Conservation (phyloP, 2,888 invertebrate genomes). For the Amphipyra tragopoginis region DNA sequence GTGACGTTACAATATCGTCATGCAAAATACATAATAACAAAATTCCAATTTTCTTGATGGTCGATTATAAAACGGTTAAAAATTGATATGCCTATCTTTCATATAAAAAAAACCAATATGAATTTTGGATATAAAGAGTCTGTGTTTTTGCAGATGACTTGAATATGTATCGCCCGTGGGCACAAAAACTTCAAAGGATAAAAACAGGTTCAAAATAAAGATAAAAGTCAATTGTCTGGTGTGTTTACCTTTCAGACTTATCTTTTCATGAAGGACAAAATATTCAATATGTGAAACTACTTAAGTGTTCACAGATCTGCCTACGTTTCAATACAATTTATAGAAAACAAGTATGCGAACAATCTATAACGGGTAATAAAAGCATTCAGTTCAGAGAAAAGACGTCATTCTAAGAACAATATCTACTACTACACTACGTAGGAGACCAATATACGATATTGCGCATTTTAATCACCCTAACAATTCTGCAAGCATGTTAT, state of each 20-base stretch:
- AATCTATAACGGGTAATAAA: too few relatives aligned
- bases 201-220: constrained; percentile 37
- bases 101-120: constrained; percentile 3
- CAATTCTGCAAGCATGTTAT: too few relatives aligned
- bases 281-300: constrained; percentile 15
- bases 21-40: constrained; percentile 14
- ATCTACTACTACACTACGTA: too few relatives aligned
- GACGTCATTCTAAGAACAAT: too few relatives aligned
- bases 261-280: constrained; percentile 7
- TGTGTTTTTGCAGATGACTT: constrained; percentile 32
- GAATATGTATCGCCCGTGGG: constrained; percentile 17
- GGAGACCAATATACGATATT: too few relatives aligned
- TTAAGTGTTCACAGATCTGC: background rate
- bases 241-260: constrained; percentile 17
- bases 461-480: too few relatives aligned
- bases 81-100: background rate
- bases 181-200: constrained; percentile 37
- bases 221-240: constrained; percentile 37
- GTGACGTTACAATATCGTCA: constrained; percentile 25
- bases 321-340: background rate
- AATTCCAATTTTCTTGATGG: constrained; percentile 10
- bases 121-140: constrained; percentile 1
- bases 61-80: background rate
- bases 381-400: too few relatives aligned
- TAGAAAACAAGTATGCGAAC: background rate